phyloP scores from a whole-genome alignment of 2,888 invertebrate genomes.

The Athripsodes cinereus region DNA sequence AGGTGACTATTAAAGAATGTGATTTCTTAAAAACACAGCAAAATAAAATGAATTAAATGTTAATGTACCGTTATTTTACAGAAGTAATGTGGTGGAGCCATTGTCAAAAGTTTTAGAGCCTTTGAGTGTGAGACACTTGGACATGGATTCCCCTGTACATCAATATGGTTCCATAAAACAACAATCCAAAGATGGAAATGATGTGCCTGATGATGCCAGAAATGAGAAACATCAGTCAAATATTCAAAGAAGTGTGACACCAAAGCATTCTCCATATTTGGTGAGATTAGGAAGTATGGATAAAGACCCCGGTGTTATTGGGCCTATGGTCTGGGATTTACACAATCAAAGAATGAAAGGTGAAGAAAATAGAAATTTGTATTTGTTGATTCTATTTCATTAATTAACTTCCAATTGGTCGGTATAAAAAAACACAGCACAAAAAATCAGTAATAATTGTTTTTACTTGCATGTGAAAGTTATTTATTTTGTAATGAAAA shows the following conservation, averaged over 20 bases:
- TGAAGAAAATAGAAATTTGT: conserved; percentile 12
- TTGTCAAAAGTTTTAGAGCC: conserved; percentile 73
- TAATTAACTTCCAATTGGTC: too few species aligned
- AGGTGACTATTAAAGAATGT: too few species aligned
- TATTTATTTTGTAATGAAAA: too few species aligned
- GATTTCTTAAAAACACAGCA: too few species aligned
- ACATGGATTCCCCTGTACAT: conserved; percentile 46
- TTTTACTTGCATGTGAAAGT: too few species aligned
- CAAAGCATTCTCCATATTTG: conserved; percentile 35
- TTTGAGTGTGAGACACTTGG: conserved; percentile 66
- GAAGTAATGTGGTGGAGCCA: conserved; percentile 70
- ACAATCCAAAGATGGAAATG: neutral
- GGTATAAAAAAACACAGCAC: neutral
- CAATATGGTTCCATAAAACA: conserved; percentile 16
- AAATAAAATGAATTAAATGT: too few species aligned
- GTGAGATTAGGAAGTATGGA: conserved; percentile 67
- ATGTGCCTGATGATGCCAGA: neutral
- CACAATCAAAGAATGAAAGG: conserved; percentile 64
- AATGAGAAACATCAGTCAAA: neutral
- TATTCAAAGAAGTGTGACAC: neutral
- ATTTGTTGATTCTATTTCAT: too few species aligned
- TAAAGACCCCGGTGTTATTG: conserved; percentile 76
- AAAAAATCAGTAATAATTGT: too few species aligned
- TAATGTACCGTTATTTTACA: conserved; percentile 35
- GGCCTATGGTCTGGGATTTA: conserved; percentile 78